phyloP scores from a whole-genome alignment of 2,888 invertebrate species.

The Brenthis hecate region DNA sequence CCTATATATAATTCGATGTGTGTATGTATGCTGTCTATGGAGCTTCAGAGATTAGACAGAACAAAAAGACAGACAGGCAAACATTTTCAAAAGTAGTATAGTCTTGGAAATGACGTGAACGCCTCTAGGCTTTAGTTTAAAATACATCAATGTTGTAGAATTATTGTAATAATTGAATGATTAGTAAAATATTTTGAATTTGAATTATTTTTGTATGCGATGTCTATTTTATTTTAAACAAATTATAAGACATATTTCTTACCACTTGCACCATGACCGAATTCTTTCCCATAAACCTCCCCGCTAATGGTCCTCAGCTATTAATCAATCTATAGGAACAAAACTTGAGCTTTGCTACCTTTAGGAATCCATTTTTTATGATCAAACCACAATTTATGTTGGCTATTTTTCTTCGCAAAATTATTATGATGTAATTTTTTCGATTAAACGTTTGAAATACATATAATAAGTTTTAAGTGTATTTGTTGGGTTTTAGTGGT shows the following conservation, averaged over 20 bases:
- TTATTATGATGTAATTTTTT: slow-evolving; percentile 21
- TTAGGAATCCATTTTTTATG: slow-evolving; percentile 40
- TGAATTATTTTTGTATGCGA: too few species aligned
- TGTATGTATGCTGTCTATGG: too few species aligned
- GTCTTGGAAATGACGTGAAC: too few species aligned
- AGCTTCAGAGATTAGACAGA: too few species aligned
- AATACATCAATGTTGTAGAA: too few species aligned
- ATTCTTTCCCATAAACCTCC: slow-evolving; percentile 26
- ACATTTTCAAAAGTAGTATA: too few species aligned
- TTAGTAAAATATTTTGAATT: too few species aligned
- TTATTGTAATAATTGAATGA: too few species aligned
- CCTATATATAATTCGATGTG: too few species aligned
- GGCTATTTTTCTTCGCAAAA: slow-evolving; percentile 26
- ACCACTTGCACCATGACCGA: slow-evolving; percentile 3
- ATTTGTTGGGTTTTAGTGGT: too few species aligned
- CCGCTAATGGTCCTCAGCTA: slow-evolving; percentile 41
- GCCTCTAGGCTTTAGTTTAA: too few species aligned
- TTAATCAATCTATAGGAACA: slow-evolving; percentile 45
- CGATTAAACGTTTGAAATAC: slow-evolving; percentile 9
- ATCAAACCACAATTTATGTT: slow-evolving; percentile 40
- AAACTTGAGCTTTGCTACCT: slow-evolving; percentile 39
- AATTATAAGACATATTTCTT: neutral
- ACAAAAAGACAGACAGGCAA: too few species aligned
- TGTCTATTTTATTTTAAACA: neutral
- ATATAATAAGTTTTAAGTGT: neutral